Percentiles rank a stretch among this genome's conserved stretches.
These are phyloP conservation scores for Menidia menidia DNA, from an alignment of 2,797 vertebrate species.

Conservation along the genomic window DNA sequence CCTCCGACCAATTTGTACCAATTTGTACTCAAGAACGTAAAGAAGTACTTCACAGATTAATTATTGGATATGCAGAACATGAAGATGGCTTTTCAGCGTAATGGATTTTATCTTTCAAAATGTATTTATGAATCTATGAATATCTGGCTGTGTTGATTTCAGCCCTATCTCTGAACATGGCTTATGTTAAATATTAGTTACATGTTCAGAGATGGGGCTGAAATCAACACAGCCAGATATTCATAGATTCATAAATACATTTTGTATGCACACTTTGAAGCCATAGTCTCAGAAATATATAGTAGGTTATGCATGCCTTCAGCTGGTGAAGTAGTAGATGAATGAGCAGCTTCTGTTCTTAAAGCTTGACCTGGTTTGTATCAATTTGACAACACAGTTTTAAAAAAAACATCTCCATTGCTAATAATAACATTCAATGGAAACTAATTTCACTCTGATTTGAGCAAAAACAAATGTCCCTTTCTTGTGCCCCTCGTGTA, in stretches of 20 bases:
- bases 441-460: not conserved
- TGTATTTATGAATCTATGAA: too few relatives aligned
- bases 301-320: too few relatives aligned
- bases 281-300: too few relatives aligned
- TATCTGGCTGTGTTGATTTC: not conserved
- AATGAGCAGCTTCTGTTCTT: not conserved
- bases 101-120: not conserved
- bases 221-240: not conserved
- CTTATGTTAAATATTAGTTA: too few relatives aligned
- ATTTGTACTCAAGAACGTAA: not conserved
- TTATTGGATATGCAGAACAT: not conserved
- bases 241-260: too few relatives aligned
- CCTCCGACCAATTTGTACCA: too few relatives aligned
- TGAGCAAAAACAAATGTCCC: not conserved
- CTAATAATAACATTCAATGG: not conserved
- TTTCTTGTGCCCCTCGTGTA: not conserved
- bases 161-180: not conserved
- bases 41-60: not conserved
- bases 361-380: not conserved
- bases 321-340: too few relatives aligned
- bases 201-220: not conserved
- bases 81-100: not conserved
- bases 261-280: too few relatives aligned
- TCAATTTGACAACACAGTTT: not conserved
- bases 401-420: not conserved